Evolutionary conservation across 1,140 invertebrate species (phyloP).

Genomic region (Macrobrachium nipponense): DNA sequence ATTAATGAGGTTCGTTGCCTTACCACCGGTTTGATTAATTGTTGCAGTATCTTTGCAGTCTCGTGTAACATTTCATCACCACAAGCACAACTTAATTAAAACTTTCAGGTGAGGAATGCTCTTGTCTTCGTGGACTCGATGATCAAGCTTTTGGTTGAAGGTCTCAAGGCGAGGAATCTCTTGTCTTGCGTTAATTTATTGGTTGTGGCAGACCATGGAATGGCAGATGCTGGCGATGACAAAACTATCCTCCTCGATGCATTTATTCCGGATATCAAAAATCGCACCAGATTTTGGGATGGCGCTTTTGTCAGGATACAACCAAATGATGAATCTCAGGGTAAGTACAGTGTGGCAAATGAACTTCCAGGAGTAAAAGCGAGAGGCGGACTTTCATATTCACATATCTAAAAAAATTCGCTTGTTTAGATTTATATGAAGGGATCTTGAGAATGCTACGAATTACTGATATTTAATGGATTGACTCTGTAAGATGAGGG

Average conservation of each 20-base stretch:
- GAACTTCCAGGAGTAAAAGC: not conserved
- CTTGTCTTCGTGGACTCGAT: not conserved
- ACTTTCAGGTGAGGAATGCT: slow-evolving; percentile 11
- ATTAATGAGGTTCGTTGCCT: too few relatives aligned
- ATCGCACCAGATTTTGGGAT: slow-evolving; percentile 46
- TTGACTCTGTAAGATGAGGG: too few relatives aligned
- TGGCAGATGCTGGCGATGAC: slow-evolving; percentile 28
- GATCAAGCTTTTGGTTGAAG: slow-evolving; percentile 13
- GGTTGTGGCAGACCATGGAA: slow-evolving; percentile 42
- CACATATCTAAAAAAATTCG: too few relatives aligned
- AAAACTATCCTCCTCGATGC: slow-evolving; percentile 20
- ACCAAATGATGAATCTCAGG: slow-evolving; percentile 33
- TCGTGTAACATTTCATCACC: not conserved
- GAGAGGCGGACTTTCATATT: not conserved
- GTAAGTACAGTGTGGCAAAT: slow-evolving; percentile 29
- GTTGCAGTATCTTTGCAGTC: not conserved
- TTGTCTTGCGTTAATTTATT: slow-evolving; percentile 36
- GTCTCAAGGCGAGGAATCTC: slow-evolving; percentile 5
- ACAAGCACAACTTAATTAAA: not conserved
- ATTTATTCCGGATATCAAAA: slow-evolving; percentile 29
- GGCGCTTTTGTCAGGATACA: slow-evolving; percentile 48
- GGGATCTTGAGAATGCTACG: too few relatives aligned
- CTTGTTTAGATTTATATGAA: too few relatives aligned
- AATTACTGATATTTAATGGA: too few relatives aligned
- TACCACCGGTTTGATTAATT: too few relatives aligned